These are phyloP conservation scores for Microcebus ravelobensis DNA, from an alignment of 2,113 vertebrate genomes.

Conservation along the genomic window DNA sequence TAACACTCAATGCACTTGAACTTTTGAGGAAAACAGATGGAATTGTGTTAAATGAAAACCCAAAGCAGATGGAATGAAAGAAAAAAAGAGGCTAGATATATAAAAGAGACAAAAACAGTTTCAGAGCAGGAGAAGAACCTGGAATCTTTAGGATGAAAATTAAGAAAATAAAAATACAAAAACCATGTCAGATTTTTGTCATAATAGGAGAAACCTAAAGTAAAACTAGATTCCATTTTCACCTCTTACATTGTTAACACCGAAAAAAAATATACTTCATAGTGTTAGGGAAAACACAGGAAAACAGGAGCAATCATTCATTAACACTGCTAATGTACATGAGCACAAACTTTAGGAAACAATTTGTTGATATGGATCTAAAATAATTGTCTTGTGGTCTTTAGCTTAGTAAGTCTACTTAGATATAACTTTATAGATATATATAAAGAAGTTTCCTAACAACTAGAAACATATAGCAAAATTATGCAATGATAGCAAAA, in stretches of 20 bases:
- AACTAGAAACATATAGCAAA: neutral
- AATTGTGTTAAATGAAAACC: neutral
- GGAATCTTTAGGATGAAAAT: neutral
- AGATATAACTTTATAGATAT: neutral
- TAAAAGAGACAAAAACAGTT: neutral
- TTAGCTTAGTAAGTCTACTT: neutral
- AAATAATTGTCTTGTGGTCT: neutral
- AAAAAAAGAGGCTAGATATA: neutral
- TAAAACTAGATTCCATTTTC: neutral
- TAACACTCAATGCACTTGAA: neutral
- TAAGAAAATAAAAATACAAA: neutral
- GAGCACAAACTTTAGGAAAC: neutral
- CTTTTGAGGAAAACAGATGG: neutral
- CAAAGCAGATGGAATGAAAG: neutral
- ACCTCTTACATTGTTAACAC: neutral
- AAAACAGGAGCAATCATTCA: neutral
- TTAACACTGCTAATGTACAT: neutral
- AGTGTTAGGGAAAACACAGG: neutral
- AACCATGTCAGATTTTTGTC: neutral
- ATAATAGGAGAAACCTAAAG: neutral
- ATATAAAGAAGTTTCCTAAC: neutral
- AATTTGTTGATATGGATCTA: neutral
- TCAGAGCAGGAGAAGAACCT: neutral
- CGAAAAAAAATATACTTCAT: neutral
- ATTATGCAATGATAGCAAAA: neutral